phyloP scores from a whole-genome alignment of 2,113 vertebrate species.

The Plestiodon gilberti region DNA sequence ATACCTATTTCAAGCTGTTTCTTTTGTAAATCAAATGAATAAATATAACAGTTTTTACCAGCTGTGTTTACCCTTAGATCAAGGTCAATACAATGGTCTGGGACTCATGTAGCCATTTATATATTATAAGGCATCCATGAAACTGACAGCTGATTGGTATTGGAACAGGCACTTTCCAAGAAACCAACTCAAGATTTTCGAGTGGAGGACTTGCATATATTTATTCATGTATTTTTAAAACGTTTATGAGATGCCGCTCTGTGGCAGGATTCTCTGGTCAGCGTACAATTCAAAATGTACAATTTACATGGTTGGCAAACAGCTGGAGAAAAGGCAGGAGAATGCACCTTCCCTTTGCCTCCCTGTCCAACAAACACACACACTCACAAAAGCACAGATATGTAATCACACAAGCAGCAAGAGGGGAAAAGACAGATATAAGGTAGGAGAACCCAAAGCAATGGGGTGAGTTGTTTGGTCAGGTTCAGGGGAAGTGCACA shows the following conservation, averaged over 20 bases:
- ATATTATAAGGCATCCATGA: neutral
- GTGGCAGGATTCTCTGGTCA: no score
- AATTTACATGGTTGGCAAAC: no score
- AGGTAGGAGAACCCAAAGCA: neutral
- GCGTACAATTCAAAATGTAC: no score
- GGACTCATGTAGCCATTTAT: neutral
- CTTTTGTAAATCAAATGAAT: slow-evolving; percentile 4
- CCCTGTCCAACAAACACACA: neutral
- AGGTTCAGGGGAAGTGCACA: neutral
- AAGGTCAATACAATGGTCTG: neutral
- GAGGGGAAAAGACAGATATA: neutral
- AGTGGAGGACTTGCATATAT: neutral
- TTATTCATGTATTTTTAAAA: no score
- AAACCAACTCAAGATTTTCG: neutral
- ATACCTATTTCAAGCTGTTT: slow-evolving; percentile 23
- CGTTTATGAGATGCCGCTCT: no score
- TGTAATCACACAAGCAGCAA: neutral
- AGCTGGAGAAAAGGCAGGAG: no score
- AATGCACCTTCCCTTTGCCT: no score
- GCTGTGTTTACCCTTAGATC: slow-evolving; percentile 15
- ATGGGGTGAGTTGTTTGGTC: neutral
- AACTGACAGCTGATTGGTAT: neutral
- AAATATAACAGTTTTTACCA: slow-evolving; percentile 5
- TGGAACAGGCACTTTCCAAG: neutral
- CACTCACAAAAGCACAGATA: neutral